These are phyloP conservation scores for Mixornis gularis DNA, from an alignment of 2,113 vertebrate genomes.

Conservation along the genomic window DNA sequence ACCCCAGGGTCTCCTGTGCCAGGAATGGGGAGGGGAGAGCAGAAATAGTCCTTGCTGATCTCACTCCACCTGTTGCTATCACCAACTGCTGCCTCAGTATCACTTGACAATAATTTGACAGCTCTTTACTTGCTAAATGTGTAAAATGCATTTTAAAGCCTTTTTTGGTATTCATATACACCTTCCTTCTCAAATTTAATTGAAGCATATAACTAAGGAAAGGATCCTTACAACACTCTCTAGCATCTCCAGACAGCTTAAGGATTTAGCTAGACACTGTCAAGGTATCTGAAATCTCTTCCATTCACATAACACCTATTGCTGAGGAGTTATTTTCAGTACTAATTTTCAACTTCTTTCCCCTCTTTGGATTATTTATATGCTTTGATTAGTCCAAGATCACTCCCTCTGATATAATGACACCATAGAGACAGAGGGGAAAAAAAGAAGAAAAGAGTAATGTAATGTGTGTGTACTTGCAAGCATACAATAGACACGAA, in stretches of 20 bases:
- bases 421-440: accelerated
- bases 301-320: not conserved
- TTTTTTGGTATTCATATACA: not conserved
- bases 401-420: not conserved
- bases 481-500: not conserved
- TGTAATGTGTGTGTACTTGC: accelerated
- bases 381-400: not conserved
- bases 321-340: not conserved
- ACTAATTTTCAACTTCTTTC: not conserved
- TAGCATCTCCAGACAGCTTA: not conserved
- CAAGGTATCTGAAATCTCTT: not conserved
- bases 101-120: not conserved
- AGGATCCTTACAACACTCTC: not conserved
- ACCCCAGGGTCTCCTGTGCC: accelerated
- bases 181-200: not conserved
- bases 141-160: not conserved
- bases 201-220: not conserved
- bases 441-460: not conserved
- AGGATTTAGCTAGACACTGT: not conserved
- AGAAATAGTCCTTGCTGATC: not conserved
- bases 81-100: not conserved
- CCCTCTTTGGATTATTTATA: not conserved
- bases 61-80: not conserved
- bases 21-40: not conserved
- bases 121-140: not conserved